Percentiles rank a stretch among this genome's conserved stretches.
These are phyloP conservation scores for Pitta sordida DNA, from an alignment of 2,113 vertebrate genomes.

Conservation along the genomic window DNA sequence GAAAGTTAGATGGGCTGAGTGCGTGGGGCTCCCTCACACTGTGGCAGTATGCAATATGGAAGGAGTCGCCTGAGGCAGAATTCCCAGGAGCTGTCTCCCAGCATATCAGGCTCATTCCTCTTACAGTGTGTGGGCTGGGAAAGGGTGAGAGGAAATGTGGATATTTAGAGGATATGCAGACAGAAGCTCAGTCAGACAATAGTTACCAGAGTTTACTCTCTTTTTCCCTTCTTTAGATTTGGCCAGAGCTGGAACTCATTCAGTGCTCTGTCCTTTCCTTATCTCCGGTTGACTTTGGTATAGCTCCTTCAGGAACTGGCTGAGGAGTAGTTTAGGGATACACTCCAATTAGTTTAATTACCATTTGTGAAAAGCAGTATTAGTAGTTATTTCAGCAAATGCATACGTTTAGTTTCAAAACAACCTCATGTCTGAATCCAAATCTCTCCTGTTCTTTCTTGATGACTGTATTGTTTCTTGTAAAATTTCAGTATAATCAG, in stretches of 20 bases:
- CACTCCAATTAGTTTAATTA: not conserved
- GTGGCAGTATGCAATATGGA: not conserved
- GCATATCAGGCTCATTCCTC: not conserved
- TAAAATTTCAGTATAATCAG: not conserved
- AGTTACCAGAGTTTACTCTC: not conserved
- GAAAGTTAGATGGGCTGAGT: not conserved
- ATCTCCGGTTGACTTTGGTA: not conserved
- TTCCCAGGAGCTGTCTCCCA: not conserved
- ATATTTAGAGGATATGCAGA: not conserved
- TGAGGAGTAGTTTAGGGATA: not conserved
- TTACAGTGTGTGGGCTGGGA: rapidly evolving
- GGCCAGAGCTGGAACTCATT: not conserved
- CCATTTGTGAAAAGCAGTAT: not conserved
- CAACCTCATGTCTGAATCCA: rapidly evolving
- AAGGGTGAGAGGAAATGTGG: not conserved
- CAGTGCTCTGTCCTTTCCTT: not conserved
- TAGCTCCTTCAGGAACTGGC: not conserved
- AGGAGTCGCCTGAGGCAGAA: not conserved
- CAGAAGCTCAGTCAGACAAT: not conserved
- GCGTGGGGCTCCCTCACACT: rapidly evolving
- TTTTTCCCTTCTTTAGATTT: not conserved
- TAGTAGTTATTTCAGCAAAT: not conserved
- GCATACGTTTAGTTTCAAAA: not conserved
- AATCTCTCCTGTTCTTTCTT: not conserved
- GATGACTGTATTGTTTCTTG: not conserved